Conservation (phyloP, 2,888 invertebrate species). For the Lysandra coridon region DNA sequence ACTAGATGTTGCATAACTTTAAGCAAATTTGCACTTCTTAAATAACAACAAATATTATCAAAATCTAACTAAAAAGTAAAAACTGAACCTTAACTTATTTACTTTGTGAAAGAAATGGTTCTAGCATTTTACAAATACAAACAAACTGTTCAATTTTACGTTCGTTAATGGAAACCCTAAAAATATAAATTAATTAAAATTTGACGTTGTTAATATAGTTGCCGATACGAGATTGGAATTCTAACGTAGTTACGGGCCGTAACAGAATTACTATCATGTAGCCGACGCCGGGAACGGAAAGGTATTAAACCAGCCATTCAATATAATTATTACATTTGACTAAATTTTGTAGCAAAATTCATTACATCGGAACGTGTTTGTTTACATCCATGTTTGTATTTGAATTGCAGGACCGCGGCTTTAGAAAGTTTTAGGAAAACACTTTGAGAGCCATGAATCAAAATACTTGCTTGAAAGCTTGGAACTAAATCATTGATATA, state of each 20-base stretch:
- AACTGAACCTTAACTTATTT: no score
- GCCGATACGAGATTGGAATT: slow-evolving; percentile 56
- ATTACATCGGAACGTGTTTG: not conserved
- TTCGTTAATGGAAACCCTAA: not conserved
- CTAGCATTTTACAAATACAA: not conserved
- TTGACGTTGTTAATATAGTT: slow-evolving; percentile 19
- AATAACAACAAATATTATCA: no score
- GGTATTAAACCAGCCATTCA: slow-evolving; percentile 30
- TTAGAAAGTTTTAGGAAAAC: not conserved
- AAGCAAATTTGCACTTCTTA: no score
- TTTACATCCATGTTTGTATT: not conserved
- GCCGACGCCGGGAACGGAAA: slow-evolving; percentile 47
- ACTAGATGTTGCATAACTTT: no score
- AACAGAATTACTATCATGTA: slow-evolving; percentile 65
- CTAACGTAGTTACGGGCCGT: slow-evolving; percentile 44
- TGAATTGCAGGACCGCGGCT: not conserved
- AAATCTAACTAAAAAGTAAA: no score
- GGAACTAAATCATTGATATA: no score
- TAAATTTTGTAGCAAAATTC: slow-evolving; percentile 1
- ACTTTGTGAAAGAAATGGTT: no score
- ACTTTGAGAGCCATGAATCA: no score
- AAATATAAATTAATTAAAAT: slow-evolving; percentile 20
- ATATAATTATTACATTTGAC: slow-evolving; percentile 21
- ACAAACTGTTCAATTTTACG: not conserved
- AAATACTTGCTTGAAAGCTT: no score